phyloP scores from a whole-genome alignment of 2,797 vertebrate genomes.

The Triplophysa yarkandensis region DNA sequence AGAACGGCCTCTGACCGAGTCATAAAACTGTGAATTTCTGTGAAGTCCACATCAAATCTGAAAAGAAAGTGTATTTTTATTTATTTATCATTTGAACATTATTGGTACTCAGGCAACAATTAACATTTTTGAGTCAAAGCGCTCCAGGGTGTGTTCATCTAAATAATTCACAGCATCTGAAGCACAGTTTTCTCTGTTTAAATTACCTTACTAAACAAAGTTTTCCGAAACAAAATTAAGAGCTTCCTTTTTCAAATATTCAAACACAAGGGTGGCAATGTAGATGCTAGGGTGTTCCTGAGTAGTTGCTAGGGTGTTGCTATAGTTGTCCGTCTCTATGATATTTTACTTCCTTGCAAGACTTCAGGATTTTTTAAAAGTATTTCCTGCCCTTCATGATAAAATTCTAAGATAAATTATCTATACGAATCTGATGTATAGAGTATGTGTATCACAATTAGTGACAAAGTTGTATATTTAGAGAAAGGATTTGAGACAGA shows the following conservation, averaged over 20 bases:
- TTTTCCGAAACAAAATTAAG: not conserved
- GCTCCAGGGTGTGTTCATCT: slow-evolving; percentile 1
- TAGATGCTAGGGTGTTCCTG: not conserved
- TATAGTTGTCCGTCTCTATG: not conserved
- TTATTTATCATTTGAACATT: slow-evolving; percentile 36
- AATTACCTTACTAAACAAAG: not conserved
- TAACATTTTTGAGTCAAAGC: slow-evolving; percentile 4
- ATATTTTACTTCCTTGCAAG: not conserved
- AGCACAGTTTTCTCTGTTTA: not conserved
- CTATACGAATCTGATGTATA: not conserved
- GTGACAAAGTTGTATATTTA: not conserved
- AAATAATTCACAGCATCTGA: not conserved
- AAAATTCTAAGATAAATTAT: not conserved
- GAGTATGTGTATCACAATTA: not conserved
- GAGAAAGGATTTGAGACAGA: no score
- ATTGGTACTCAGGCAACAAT: slow-evolving; percentile 12
- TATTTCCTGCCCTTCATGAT: not conserved
- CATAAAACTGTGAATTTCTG: slow-evolving; percentile 98
- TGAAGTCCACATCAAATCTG: slow-evolving; percentile 95
- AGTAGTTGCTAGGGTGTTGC: not conserved
- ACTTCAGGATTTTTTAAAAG: not conserved
- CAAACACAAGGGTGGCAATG: not conserved
- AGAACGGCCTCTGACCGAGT: slow-evolving; percentile 93
- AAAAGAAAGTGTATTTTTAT: slow-evolving; percentile 20
- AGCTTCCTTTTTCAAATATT: no score